Conservation (phyloP, 2,797 vertebrate genomes). For the Molossus alvarezi region DNA sequence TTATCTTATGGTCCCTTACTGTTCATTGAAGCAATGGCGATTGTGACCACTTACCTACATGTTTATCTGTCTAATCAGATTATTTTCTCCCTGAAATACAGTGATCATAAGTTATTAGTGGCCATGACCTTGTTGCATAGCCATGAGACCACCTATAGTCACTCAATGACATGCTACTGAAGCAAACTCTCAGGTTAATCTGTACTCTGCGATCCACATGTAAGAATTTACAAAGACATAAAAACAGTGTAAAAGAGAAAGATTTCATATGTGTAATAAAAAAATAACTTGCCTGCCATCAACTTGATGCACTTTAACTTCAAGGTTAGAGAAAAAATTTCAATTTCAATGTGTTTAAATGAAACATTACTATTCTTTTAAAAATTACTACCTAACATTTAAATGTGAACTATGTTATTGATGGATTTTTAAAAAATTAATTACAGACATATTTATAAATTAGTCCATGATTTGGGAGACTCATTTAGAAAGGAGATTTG, state of each 20-base stretch:
- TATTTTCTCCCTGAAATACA: not conserved
- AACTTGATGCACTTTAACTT: not conserved
- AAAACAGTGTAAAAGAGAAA: not conserved
- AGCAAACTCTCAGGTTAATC: not conserved
- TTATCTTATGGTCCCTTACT: not conserved
- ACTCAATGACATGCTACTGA: not conserved
- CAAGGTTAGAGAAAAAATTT: not conserved
- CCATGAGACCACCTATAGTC: not conserved
- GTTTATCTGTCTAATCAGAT: not conserved
- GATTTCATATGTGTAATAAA: not conserved
- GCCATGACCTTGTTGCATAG: not conserved
- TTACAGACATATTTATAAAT: not conserved
- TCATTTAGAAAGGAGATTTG: not conserved
- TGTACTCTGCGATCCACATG: not conserved
- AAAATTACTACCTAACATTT: not conserved
- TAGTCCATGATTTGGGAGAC: not conserved
- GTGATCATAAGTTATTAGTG: not conserved
- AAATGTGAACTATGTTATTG: constrained; percentile 1
- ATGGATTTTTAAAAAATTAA: not conserved
- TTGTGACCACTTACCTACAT: not conserved
- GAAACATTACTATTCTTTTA: not conserved
- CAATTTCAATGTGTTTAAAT: constrained; percentile 3
- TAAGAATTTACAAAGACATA: not conserved
- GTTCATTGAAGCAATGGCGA: not conserved
- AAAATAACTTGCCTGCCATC: not conserved